These are phyloP conservation scores for Abrostola tripartita DNA, from an alignment of 2,888 invertebrate species.

Conservation along the genomic window DNA sequence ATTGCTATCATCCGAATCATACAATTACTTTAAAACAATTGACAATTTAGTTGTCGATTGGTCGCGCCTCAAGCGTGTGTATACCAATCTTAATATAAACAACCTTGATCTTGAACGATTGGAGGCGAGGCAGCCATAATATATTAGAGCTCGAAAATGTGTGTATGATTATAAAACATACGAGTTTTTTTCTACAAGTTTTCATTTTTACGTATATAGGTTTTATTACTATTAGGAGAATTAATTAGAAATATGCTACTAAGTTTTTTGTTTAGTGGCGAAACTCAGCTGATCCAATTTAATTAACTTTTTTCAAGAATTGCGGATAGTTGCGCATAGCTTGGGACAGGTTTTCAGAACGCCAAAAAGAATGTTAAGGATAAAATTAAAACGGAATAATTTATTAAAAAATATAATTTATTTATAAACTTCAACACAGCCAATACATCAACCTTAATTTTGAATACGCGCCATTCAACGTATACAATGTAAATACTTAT, in stretches of 20 bases:
- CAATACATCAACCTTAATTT: slow-evolving; percentile 42
- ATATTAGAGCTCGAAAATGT: no score
- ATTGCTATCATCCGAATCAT: slow-evolving; percentile 34
- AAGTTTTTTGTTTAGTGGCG: background rate
- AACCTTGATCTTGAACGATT: no score
- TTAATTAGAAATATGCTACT: no score
- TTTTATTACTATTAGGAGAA: no score
- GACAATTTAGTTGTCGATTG: background rate
- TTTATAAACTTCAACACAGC: slow-evolving; percentile 60
- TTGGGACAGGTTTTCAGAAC: background rate
- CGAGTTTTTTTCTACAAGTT: no score
- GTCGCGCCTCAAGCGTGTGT: background rate
- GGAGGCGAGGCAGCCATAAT: no score
- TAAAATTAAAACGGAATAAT: slow-evolving; percentile 5
- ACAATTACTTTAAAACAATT: slow-evolving; percentile 15
- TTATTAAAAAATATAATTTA: slow-evolving; percentile 41
- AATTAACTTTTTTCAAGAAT: no score
- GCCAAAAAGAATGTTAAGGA: background rate
- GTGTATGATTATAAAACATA: no score
- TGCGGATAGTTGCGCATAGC: no score
- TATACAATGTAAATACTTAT: slow-evolving; percentile 36
- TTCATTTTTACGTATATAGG: no score
- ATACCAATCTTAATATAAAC: no score
- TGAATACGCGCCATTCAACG: slow-evolving; percentile 21
- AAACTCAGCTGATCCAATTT: background rate